Evolutionary conservation across 1,140 invertebrate genomes (phyloP).

Genomic region (Plectus sambesii): DNA sequence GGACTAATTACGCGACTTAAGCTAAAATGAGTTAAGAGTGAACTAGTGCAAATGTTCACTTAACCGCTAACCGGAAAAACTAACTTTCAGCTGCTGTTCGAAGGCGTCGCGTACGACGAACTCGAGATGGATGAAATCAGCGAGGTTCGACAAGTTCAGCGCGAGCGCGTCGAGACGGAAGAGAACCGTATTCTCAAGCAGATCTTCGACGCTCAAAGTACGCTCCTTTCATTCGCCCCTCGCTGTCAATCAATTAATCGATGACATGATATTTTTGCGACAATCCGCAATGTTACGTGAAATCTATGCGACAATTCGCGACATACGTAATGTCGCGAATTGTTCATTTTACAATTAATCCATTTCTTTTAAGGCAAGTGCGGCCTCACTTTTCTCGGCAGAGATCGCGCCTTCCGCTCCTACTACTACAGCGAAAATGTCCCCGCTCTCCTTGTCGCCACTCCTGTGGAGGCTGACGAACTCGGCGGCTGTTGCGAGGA

Average conservation of each 20-base stretch:
- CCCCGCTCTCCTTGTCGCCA: conserved; percentile 14
- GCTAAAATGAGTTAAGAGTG: too few species aligned
- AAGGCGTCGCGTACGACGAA: conserved; percentile 12
- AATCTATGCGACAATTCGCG: too few species aligned
- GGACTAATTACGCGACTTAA: too few species aligned
- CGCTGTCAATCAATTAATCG: neutral
- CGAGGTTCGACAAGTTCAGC: conserved; percentile 16
- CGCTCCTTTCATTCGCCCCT: conserved; percentile 8
- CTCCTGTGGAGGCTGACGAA: conserved; percentile 3
- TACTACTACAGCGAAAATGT: conserved; percentile 12
- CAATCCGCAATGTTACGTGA: too few species aligned
- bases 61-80: neutral
- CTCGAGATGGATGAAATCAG: conserved; percentile 16
- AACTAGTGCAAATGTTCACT: too few species aligned
- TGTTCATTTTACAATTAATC: too few species aligned
- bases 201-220: conserved; percentile 7
- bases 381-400: conserved; percentile 10
- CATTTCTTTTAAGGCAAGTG: neutral
- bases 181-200: neutral
- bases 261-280: too few species aligned
- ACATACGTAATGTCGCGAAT: too few species aligned
- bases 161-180: conserved; percentile 9
- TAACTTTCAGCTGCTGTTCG: conserved; percentile 12
- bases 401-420: conserved; percentile 16
- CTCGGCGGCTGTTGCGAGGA: conserved; percentile 11